Evolutionary conservation across 2,797 vertebrate species (phyloP), one percentile per base, ranked within the genome.

Genomic region (Fistularia tabacaria): DNA sequence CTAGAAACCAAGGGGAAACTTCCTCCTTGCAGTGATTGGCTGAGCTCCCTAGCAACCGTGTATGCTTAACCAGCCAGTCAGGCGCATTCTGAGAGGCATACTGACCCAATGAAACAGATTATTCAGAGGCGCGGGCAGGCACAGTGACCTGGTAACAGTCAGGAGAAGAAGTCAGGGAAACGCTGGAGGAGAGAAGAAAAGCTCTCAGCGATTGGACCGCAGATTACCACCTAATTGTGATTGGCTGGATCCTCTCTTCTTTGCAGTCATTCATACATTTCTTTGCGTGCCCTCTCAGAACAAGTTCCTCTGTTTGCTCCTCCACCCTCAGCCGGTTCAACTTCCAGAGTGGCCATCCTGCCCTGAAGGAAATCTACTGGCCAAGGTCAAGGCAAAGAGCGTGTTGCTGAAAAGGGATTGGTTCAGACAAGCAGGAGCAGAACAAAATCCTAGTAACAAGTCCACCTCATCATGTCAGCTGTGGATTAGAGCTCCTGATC

Each of bases 81-180:
- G 83, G 66, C 57, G 49, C 73, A 41, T 65, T 65, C 79, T 65
- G 74, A 77, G 81, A 89, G 84, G 80, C 89, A 89, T 87, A 89
- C 85, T 91, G 85, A 89, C 85, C 92, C 91, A 92, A 92, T 92
- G 88, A 87, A 81, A 86, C 84, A 79, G 80, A 82, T 84, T 80
- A 85, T 81, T 85, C 60, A 64, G 81, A 81, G 79, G 80, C 74
- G 57, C 66, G 76, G 87, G 90, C 88, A 90, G 85, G 85, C 88
- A 86, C 87, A 84, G 80, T 88, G 89, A 91, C 92, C 90, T 91
- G 90, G 92, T 91, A 92, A 93, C 92, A 91, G 89, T 85, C 87
- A 83, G 81, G 74, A 88, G 82, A 77, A 84, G 83, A 85, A 85
- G 80, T 86, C 86, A 83, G 80, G 62, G 72, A 84, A 81, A 83